Evolutionary conservation across 2,113 vertebrate species (phyloP).

Genomic region (Takifugu bimaculatus): DNA sequence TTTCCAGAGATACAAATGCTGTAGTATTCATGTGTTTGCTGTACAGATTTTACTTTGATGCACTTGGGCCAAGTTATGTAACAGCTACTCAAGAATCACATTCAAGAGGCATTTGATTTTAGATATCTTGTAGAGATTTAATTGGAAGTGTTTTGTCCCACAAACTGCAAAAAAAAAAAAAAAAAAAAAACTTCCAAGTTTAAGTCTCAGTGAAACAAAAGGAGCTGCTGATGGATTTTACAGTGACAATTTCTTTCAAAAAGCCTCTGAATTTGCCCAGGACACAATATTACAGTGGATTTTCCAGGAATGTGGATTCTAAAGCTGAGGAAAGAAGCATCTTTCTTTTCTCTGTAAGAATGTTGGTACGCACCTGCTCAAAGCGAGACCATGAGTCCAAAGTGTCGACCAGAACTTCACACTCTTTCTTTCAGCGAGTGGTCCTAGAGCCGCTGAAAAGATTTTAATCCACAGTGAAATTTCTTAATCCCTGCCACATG

Average conservation of each 20-base stretch:
- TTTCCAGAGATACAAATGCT: no score
- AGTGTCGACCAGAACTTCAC: constrained; percentile 40
- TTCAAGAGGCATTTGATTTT: background rate
- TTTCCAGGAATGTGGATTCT: no score
- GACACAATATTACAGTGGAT: no score
- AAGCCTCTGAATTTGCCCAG: no score
- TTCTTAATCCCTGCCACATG: constrained; percentile 79
- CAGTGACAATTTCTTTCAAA: no score
- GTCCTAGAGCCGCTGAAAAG: constrained; percentile 57
- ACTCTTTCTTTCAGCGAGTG: constrained; percentile 39
- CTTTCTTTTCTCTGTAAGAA: background rate
- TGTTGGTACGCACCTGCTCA: constrained; percentile 55
- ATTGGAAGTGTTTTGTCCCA: background rate
- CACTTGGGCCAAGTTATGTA: no score
- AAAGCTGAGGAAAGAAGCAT: no score
- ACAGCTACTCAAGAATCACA: background rate
- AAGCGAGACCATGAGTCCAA: constrained; percentile 43
- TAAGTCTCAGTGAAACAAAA: no score
- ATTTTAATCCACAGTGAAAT: constrained; percentile 79
- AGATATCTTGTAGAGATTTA: background rate
- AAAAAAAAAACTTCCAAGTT: no score
- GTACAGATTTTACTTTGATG: no score
- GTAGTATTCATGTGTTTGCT: no score
- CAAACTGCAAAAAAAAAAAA: background rate
- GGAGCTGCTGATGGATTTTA: no score